Evolutionary conservation across 2,113 vertebrate genomes (phyloP), one percentile per base, ranked within the genome.

Genomic region (Chamaea fasciata): DNA sequence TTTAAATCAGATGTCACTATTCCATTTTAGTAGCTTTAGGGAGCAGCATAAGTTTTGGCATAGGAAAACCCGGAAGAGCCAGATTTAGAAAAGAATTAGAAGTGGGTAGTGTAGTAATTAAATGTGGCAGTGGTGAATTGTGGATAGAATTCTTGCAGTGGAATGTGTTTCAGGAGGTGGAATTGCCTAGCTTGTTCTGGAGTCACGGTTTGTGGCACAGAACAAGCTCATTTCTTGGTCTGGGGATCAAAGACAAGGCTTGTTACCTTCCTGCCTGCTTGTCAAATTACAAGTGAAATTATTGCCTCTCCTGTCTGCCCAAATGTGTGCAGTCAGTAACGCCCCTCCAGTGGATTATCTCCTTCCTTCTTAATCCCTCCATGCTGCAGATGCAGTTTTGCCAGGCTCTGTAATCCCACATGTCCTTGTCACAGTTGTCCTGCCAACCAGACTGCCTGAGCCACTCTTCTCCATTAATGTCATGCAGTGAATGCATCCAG

Each of bases 381-480:
- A 2, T 15, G 49, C 19, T 62, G 35, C 68, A 56, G 27, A 8
- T 79, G 74, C 47, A 37, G 59, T 74, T 92, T 84, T 88, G 37
- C 37, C 42, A 33, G 77, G 69, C 64, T 27, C 60, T 18, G 12
- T 92, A 69, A 80, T 91, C 47, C 35, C 71, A 13, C 7, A 3
- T 70, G 68, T 78, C 50, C 74, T 62, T 81, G 55, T 65, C 63
- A 11, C 26, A 19, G 28, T 27, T 57, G 21, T 1, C 5, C n/a
- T 73, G 76, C 24, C 23, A 13, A 22, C 24, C 1, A 2, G 24
- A 1, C 46, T 64, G 22, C 4, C 49, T 24, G 62, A 56, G 78
- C n/a, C n/a, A 2, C 15, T 33, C 19, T 57, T 8, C 22, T 71
- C n/a, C 1, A 0, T 69, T 44, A 17, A 17, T 15, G 15, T 52